Percentiles rank a stretch among this genome's conserved stretches.
phyloP scores from a whole-genome alignment of 2,888 invertebrate species.

The Tipula helvola region DNA sequence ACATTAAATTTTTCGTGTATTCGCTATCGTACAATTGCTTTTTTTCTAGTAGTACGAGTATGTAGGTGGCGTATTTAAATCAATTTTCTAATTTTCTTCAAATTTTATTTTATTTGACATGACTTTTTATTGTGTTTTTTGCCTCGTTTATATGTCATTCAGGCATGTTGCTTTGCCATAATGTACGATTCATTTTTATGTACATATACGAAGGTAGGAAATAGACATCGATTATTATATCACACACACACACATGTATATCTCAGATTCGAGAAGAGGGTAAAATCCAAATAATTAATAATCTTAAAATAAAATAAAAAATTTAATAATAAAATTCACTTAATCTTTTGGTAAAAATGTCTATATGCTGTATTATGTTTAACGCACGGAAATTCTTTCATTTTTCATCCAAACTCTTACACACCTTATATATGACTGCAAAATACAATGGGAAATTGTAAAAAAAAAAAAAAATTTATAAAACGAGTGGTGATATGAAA shows the following conservation, averaged over 20 bases:
- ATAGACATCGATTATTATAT: not conserved
- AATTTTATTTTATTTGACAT: not conserved
- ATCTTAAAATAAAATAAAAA: not conserved
- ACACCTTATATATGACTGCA: not conserved
- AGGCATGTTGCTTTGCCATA: not conserved
- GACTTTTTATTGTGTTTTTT: not conserved
- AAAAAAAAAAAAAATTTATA: not conserved
- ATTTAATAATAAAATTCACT: not conserved
- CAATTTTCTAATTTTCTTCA: not conserved
- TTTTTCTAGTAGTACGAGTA: too few relatives aligned
- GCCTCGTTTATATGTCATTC: not conserved
- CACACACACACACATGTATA: not conserved
- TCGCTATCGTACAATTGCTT: not conserved
- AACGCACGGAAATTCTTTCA: not conserved
- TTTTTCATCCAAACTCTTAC: not conserved
- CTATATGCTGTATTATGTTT: not conserved
- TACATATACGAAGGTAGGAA: not conserved
- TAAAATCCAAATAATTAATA: not conserved
- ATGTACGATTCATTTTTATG: not conserved
- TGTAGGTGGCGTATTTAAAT: not conserved
- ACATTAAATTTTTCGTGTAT: not conserved
- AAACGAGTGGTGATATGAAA: not conserved
- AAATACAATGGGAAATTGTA: not conserved
- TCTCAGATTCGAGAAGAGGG: not conserved
- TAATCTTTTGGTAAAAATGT: not conserved